Base-by-base conservation (phyloP, 2,113 vertebrate species). In the Chitala chitala region DNA sequence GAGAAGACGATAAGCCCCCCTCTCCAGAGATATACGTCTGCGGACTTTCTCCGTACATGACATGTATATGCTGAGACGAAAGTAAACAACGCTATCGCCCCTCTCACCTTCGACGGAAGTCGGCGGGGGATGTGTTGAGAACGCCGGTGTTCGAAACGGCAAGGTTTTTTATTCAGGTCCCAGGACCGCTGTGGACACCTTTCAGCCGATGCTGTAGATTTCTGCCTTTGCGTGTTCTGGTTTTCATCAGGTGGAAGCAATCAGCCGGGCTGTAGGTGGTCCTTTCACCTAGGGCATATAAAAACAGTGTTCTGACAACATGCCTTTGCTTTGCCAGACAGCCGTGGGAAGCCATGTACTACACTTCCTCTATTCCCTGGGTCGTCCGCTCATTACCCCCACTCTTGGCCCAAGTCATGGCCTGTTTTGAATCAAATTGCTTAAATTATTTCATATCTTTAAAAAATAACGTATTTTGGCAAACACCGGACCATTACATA, bases 41-140 rank as follows among this genome's bases (percentile, higher is more conserved):
- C 80, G 79, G 80, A 83, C 83, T 82, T 80, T 80, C 82, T 84
- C 83, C 71, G 84, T 78, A 81, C 81, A 83, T 88, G 82, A 82
- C 83, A 38, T 56, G 64, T 68, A 68, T 54, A 44, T 48, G 56
- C 58, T 64, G 56, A 15, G 24, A 55, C 24, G 26, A 65, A 63
- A 73, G 44, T 38, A 58, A 73, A 73, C 8, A 64, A 20, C 42
- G 38, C 29, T 51, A 46, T 73, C 68, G 80, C 61, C 71, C 10
- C 71, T 69, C n/a, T n/a, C n/a, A n/a, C n/a, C n/a, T n/a, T n/a
- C n/a, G n/a, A n/a, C n/a, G 56, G 83, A 80, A 71, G 75, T 44
- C 46, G 65, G 59, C 36, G 9, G 33, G 12, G 29, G 55, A 26
- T 50, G 9, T 24, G 29, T 31, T 38, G 24, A 13, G 31, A 64